Conservation (phyloP, 2,113 vertebrate species). For the Arenaria interpres region DNA sequence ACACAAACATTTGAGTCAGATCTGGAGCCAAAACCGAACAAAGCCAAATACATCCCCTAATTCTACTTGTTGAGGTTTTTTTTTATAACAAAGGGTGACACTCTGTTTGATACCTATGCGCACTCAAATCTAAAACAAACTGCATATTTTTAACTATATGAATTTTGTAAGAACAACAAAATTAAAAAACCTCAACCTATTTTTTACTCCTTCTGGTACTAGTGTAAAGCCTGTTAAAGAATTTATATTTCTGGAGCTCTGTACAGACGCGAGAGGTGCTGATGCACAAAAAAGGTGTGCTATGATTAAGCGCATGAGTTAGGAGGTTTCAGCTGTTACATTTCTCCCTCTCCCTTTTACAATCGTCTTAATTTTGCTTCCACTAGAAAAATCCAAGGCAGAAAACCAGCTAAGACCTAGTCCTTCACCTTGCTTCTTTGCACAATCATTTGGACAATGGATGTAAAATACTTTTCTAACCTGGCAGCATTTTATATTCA, state of each 20-base stretch:
- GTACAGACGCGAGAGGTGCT: not conserved
- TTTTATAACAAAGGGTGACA: not conserved
- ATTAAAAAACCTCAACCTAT: not conserved
- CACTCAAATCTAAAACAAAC: not conserved
- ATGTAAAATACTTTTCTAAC: not conserved
- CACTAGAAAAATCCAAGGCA: not conserved
- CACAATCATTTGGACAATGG: not conserved
- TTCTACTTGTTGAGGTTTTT: not conserved
- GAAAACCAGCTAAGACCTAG: not conserved
- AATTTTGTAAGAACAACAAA: not conserved
- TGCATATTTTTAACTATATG: not conserved
- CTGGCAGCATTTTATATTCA: not conserved
- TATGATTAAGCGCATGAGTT: not conserved
- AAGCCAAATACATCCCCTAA: not conserved
- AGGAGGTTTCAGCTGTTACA: not conserved
- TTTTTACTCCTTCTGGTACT: not conserved
- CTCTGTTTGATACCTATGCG: not conserved
- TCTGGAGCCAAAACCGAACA: not conserved
- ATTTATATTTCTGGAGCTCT: not conserved
- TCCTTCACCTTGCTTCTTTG: not conserved
- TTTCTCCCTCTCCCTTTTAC: not conserved
- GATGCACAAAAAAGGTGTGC: not conserved
- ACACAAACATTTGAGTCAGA: not conserved
- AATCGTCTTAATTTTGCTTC: not conserved
- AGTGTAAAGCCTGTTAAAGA: not conserved